These are phyloP conservation scores for Apomyelois bistriatella DNA, from an alignment of 2,888 invertebrate species.

Conservation along the genomic window DNA sequence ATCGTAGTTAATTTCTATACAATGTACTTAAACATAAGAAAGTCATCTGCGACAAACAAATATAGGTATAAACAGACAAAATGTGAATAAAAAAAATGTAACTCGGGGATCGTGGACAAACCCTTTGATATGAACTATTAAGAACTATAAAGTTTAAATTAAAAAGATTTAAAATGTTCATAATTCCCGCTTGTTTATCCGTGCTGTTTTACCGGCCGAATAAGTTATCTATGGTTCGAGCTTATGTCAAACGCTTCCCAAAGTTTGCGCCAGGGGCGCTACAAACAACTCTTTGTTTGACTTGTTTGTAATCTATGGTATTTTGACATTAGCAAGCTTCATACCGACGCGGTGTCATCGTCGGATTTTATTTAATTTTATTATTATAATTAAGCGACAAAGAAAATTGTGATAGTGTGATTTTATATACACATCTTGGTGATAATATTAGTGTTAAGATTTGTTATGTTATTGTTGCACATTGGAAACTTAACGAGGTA, in stretches of 20 bases:
- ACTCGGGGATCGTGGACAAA: too few species aligned
- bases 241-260: conserved; percentile 27
- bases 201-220: not conserved
- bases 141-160: too few species aligned
- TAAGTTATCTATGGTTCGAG: conserved; percentile 4
- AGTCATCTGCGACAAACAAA: too few species aligned
- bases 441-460: conserved; percentile 75
- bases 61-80: too few species aligned
- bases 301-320: conserved; percentile 28
- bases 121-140: too few species aligned
- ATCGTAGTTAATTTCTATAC: too few species aligned
- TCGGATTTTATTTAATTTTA: conserved; percentile 73
- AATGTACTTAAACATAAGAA: too few species aligned
- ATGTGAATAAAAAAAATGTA: too few species aligned
- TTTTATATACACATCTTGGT: conserved; percentile 74
- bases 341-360: conserved; percentile 70
- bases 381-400: conserved; percentile 64
- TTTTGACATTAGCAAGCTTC: conserved; percentile 59
- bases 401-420: conserved; percentile 78
- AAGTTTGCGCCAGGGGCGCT: conserved; percentile 36
- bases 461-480: conserved; percentile 75
- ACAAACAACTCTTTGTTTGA: conserved; percentile 21
- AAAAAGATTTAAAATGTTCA: too few species aligned
- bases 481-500: conserved; percentile 71
- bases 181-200: too few species aligned